Evolutionary conservation across 2,888 invertebrate species (phyloP), one percentile per base, ranked within the genome.

Genomic region (Yponomeuta cagnagella): DNA sequence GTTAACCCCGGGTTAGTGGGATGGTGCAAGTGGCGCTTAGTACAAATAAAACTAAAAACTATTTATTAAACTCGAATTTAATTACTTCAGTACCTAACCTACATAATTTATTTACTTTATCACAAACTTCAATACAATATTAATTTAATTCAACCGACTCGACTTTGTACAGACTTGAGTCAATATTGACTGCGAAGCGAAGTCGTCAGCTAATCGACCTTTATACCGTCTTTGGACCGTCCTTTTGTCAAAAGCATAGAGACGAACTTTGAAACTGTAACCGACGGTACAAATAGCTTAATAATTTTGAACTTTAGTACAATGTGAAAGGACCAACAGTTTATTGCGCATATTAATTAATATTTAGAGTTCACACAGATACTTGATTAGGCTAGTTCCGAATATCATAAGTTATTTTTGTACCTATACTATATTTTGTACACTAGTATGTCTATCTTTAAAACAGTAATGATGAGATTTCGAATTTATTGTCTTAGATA

Each of bases 81-180:
- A 15, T 58, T 58, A 58, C 52, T 58, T 15, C 52, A 58, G 15
- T 58, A 58, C 15, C 52, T 58, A 58, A 8, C 52, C 52, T 58
- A 58, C 52, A 15, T 58, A 43, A 43, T 43, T 43, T 5, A 43
- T 43, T 43, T 43, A 43, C 43, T 43, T 5, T 58, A 58, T 58
- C 52, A 58, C 52, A 58, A 58, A 58, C 52, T 58, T 58, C 15
- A 58, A 58, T 58, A 58, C 52, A 58, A 58, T 58, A 58, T 58
- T 58, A 58, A 58, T 43, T 43, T 43, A 58, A 58, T 58, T 12
- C 6, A 58, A 58, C 43, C 9, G 8, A 43, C 43, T 43, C 1
- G 43, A 43, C 43, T 43, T 43, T 43, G 1, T 43, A 1, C 43
- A 43, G 43, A 43, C 43, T 8, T 43, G 43, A 43, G 52, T 58